Evolutionary conservation across 2,888 invertebrate species (phyloP), one percentile per base, ranked within the genome.

Genomic region (Eupithecia exiguata): DNA sequence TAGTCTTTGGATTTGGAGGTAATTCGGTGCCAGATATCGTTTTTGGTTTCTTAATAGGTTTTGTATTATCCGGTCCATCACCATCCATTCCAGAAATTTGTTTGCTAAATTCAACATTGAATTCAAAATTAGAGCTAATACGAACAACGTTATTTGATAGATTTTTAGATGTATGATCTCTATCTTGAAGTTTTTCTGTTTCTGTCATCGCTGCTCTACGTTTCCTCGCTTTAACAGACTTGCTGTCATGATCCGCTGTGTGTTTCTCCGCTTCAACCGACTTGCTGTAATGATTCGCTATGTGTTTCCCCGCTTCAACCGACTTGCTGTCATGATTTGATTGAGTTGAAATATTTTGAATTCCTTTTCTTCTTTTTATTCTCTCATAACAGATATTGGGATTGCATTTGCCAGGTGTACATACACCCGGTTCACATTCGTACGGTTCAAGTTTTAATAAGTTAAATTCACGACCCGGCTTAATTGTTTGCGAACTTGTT

Each of bases 401-500:
- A 78, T 85, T 76, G 78, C 84, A 84, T 70, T 84, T 69, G 43
- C 81, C 84, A 35, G 85, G 83, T 53, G 80, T 68, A 80, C 84
- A 87, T 25, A 82, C 77, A 70, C 78, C 77, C 14, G 87, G 85
- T 68, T 83, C 84, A 79, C 83, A 84, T 77, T 83, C 82, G 68
- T 82, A 81, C 16, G 82, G 79, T 77, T 66, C n/a, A 46, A 46
- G 46, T 38, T 63, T 46, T 18, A 43, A 43, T 14, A 43, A 14
- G 40, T 43, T 43, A 14, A 9, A n/a, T 46, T 61, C n/a, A 21
- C 53, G 53, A 7, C 3, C 21, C 10, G 53, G 21, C n/a, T 53
- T 53, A 21, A 53, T 53, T 53, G 21, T 53, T 21, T 46, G 46
- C n/a, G 46, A 46, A 46, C 7, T 53, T 21, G 18, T 7, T 46